phyloP scores from a whole-genome alignment of 2,888 invertebrate genomes.

The Drosophila prolongata region DNA sequence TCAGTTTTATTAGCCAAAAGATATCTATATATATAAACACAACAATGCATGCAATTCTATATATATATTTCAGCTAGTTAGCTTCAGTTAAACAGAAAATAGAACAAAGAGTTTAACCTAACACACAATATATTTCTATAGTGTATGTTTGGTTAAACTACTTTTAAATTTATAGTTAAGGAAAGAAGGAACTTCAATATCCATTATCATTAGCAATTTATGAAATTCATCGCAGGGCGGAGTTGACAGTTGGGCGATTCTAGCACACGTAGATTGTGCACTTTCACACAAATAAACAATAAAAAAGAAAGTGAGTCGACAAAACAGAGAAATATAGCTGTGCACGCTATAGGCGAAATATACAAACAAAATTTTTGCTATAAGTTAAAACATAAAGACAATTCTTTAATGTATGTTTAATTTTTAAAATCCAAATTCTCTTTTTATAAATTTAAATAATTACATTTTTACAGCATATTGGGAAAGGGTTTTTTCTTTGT shows the following conservation, averaged over 20 bases:
- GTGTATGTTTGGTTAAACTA: too few relatives aligned
- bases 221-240: constrained; percentile 19
- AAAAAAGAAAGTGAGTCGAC: constrained; percentile 36
- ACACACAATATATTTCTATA: too few relatives aligned
- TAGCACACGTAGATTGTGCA: neutral
- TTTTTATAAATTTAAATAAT: too few relatives aligned
- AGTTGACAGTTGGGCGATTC: constrained; percentile 25
- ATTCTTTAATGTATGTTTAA: too few relatives aligned
- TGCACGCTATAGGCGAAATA: neutral
- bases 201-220: constrained; percentile 57
- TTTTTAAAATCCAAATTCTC: too few relatives aligned
- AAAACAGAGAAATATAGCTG: constrained; percentile 7
- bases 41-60: neutral
- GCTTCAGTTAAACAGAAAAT: too few relatives aligned
- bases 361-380: neutral
- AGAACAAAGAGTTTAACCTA: too few relatives aligned
- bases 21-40: neutral
- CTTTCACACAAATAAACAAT: neutral
- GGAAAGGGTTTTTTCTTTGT: neutral
- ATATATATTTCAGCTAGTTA: too few relatives aligned
- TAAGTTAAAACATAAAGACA: too few relatives aligned
- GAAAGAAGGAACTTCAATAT: neutral
- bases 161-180: constrained; percentile 4
- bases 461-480: neutral
- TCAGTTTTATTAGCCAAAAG: neutral